Conservation (phyloP, 1,140 invertebrate genomes). For the Ruditapes philippinarum region DNA sequence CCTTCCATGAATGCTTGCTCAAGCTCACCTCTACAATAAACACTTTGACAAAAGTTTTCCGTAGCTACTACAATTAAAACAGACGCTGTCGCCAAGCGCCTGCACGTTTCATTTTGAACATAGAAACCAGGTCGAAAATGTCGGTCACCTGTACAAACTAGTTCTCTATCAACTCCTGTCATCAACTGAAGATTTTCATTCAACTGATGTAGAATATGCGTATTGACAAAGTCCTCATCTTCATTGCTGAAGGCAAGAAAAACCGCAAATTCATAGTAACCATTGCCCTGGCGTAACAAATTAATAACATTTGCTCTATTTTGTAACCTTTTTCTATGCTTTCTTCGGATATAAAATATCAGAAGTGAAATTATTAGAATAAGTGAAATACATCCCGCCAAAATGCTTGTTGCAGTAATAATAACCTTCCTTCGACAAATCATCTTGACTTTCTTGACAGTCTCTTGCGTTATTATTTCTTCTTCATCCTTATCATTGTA, state of each 20-base stretch:
- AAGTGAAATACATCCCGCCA: background rate
- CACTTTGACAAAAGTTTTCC: background rate
- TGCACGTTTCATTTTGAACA: background rate
- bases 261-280: background rate
- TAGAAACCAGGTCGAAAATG: slow-evolving; percentile 18
- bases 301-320: background rate
- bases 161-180: slow-evolving; percentile 2
- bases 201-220: background rate
- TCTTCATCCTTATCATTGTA: background rate
- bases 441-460: background rate
- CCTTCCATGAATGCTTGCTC: background rate
- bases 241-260: slow-evolving; percentile 9
- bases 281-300: background rate
- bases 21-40: background rate
- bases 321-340: background rate
- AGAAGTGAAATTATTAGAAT: background rate
- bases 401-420: background rate
- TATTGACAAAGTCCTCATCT: background rate
- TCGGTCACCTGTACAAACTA: slow-evolving; percentile 20
- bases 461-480: background rate
- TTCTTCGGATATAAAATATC: background rate
- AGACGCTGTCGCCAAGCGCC: background rate
- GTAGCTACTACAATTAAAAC: slow-evolving; percentile 2
- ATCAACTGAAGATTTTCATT: background rate
- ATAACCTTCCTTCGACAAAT: background rate